Evolutionary conservation across 1,140 invertebrate genomes (phyloP), one percentile per base, ranked within the genome.

Genomic region (Babylonia areolata): DNA sequence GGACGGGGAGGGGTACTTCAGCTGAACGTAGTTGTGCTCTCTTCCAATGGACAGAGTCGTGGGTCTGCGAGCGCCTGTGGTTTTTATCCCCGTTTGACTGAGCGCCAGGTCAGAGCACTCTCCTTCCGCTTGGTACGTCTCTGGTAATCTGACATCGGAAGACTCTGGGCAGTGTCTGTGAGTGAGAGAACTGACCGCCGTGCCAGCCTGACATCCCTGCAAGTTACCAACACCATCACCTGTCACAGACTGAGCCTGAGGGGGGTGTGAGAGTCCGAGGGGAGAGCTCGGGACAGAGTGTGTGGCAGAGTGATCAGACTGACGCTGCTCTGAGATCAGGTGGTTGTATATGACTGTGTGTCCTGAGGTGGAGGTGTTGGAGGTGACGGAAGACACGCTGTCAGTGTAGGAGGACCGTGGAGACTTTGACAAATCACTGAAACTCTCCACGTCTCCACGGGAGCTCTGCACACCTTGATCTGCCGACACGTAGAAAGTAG

Each of bases 21-120:
- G 87, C 42, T 86, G 89, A 58, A 88, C 81, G 54, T 87, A 81
- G 46, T 54, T 37, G 6, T 75, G 23, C 37, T 86, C 35, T 12
- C 15, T 23, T 64, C 54, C 23, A 12, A 94, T 86, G 90, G 96
- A 97, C 17, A 97, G 92, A 87, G 97, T 97, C 1, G 95, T 96
- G 0, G 97, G 97, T 64, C 97, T 94, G 81, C 97, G 97, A n/a
- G 95, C 94, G 77, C 95, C 92, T 6, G 80, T 95, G 95, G 15
- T 96, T 87, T 96, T 96, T 86, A 96, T 96, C 40, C 96, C 93
- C 31, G 95, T 93, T 51, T 94, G 95, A 89, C 95, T 17, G 17
- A 17, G 46, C 46, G 9, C 46, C 46, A 51, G 2, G 17, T 9
- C 9, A 96, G 97, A 17, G 96, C 96, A 92, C 97, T 97, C 5